Evolutionary conservation across 2,888 invertebrate species (phyloP), one percentile per base, ranked within the genome.

Genomic region (Melangyna quadrimaculata): DNA sequence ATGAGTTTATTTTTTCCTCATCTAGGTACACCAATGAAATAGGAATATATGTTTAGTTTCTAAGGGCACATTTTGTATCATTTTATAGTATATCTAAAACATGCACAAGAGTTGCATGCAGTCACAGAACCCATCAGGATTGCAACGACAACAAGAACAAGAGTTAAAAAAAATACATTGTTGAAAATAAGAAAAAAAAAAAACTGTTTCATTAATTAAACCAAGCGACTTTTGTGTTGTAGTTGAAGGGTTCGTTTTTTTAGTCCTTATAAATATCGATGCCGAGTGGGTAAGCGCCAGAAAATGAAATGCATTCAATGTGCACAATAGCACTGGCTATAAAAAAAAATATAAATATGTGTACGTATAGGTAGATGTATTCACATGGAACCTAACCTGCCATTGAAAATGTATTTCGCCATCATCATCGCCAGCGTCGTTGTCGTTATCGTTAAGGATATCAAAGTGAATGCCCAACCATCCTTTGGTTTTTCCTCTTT

Each of bases 161-260:
- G 3, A 57, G 2, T 12, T 17, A 45, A 29, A 43, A 63, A 43
- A 5, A 27, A 17, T 43, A 19, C 17, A 27, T 63, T 43, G 63
- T 63, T 63, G 24, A 37, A 59, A 37, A 55, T 14, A 27, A 43
- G 12, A 63, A 65, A 61, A 61, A 40, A 22, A 40, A 57, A 12
- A 19, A 17, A n/a, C n/a, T 51, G 43, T 78, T 82, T 59, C 70
- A 53, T 72, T 78, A 78, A 82, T 82, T 82, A 78, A 82, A 78
- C 53, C 72, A 53, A 45, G 19, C 69, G 67, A 69, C 48, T 57
- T 29, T 40, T 67, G 57, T 65, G 67, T 59, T 32, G 22, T n/a
- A 37, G 53, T 29, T 51, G 67, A 51, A 51, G 48, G 32, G 45
- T 24, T 55, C 43, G 24, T 55, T 53, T 55, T 35, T 17, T 45